Percentiles rank a stretch among this genome's conserved stretches.
Evolutionary conservation across 2,113 vertebrate genomes (phyloP).

Genomic region (Notechis scutatus): DNA sequence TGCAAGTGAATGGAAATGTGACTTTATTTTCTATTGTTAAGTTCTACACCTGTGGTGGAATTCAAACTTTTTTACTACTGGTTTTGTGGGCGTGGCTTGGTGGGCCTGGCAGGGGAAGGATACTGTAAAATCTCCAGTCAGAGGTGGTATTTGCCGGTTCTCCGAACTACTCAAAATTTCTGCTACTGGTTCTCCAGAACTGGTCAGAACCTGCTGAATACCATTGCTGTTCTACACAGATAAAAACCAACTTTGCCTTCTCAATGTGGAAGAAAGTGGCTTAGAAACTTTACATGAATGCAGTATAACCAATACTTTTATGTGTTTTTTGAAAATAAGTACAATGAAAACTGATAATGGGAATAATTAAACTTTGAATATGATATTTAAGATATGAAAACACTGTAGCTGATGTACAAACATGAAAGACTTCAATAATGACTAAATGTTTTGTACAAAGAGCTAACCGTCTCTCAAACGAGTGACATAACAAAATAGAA

Average conservation of each 20-base stretch:
- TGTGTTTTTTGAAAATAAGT: neutral
- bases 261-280: neutral
- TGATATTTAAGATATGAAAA: neutral
- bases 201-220: too few relatives aligned
- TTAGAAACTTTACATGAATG: neutral
- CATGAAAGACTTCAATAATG: neutral
- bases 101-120: too few relatives aligned
- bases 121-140: too few relatives aligned
- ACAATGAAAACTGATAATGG: neutral
- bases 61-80: too few relatives aligned
- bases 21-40: neutral
- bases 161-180: too few relatives aligned
- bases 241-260: neutral
- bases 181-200: too few relatives aligned
- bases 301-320: neutral
- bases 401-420: neutral
- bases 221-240: neutral
- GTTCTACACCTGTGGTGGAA: neutral
- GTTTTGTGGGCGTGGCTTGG: too few relatives aligned
- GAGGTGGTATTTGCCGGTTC: too few relatives aligned
- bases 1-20: neutral
- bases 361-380: neutral
- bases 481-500: neutral
- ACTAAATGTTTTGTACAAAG: neutral
- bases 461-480: neutral